These are phyloP conservation scores for Laticauda laticaudata DNA, from an alignment of 2,113 vertebrate species.

Conservation along the genomic window DNA sequence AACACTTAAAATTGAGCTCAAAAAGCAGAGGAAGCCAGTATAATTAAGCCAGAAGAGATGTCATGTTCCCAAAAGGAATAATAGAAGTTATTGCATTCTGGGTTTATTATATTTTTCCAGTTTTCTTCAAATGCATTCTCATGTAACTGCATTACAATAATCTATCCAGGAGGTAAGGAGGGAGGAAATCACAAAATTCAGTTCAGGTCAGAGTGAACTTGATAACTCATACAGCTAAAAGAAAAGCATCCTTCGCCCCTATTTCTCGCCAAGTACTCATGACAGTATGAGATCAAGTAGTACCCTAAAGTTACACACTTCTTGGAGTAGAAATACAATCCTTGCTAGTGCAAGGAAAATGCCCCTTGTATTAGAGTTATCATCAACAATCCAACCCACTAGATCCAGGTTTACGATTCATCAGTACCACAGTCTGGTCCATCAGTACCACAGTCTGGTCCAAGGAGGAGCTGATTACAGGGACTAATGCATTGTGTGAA, in stretches of 20 bases:
- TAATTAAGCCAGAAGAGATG: not conserved
- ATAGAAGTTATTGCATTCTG: not conserved
- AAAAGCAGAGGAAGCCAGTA: not conserved
- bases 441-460: not conserved
- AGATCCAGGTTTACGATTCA: not conserved
- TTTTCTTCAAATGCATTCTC: not conserved
- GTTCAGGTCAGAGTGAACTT: not conserved
- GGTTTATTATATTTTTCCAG: not conserved
- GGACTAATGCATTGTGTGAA: not conserved
- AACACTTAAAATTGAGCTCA: not conserved
- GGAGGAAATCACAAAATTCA: not conserved
- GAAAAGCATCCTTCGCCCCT: not conserved
- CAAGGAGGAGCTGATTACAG: not conserved
- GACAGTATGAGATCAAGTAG: not conserved
- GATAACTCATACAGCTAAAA: not conserved
- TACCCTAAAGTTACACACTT: not conserved
- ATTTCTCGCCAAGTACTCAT: not conserved
- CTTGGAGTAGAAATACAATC: not conserved
- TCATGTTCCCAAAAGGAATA: not conserved
- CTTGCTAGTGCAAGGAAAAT: not conserved
- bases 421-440: not conserved
- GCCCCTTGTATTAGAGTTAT: not conserved
- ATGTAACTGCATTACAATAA: not conserved
- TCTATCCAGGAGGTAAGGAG: not conserved
- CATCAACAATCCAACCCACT: not conserved